Evolutionary conservation across 2,797 vertebrate species (phyloP), one percentile per base, ranked within the genome.

Genomic region (Erpetoichthys calabaricus): DNA sequence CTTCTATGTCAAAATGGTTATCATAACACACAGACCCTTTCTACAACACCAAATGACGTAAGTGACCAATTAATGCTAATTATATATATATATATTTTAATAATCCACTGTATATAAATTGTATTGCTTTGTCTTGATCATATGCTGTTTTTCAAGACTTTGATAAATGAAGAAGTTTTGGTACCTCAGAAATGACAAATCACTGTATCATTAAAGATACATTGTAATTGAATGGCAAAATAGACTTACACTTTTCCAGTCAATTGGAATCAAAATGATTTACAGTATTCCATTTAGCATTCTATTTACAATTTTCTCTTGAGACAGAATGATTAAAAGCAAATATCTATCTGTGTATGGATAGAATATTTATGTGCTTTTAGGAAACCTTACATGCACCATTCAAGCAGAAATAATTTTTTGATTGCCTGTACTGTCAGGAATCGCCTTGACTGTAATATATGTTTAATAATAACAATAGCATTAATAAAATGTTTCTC

Each of bases 311-410:
- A 73, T 58, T 72, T 56, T 45, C 61, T 59, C 69, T 71, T 67
- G 70, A 75, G 65, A 66, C 56, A 70, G 70, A 75, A 65, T 73
- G 65, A 72, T 80, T 77, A 75, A 74, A 77, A 62, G 44, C 55
- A 68, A 44, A 25, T 59, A 61, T 51, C n/a, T 61, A 68, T n/a
- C n/a, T 71, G 69, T 60, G 58, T 74, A 71, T 45, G 62, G 65
- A 65, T 68, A 65, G 73, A 75, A 80, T 71, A 80, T 73, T 62
- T 75, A 77, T 73, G 57, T 62, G 71, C 71, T 75, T 75, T 69
- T 77, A 75, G 75, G 64, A 64, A 59, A 53, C 62, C 73, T 66
- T 77, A 65, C 60, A 49, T 66, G 60, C 68, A 66, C 52, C 58
- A 64, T 76, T 76, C 74, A 62, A 72, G 58, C 64, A 67, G 57